phyloP scores from a whole-genome alignment of 2,888 invertebrate species.

The Hemistola chrysoprasaria region DNA sequence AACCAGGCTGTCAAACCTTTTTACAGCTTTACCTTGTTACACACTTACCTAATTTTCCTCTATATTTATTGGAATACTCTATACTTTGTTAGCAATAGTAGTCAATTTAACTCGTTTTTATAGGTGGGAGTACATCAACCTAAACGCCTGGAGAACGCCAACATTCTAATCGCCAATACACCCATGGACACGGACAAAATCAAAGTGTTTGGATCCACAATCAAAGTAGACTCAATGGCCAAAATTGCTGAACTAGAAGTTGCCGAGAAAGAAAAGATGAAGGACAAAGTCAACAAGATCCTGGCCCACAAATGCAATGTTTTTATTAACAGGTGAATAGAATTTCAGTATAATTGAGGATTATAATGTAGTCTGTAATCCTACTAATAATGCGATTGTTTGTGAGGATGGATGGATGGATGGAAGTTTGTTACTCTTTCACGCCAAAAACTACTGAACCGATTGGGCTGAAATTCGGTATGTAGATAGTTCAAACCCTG shows the following conservation, averaged over 20 bases:
- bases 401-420: too few relatives aligned
- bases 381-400: too few relatives aligned
- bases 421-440: too few relatives aligned
- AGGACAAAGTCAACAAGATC: slow-evolving; percentile 98
- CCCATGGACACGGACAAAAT: slow-evolving; percentile 99
- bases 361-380: too few relatives aligned
- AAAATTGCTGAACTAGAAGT: slow-evolving; percentile 98
- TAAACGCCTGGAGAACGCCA: slow-evolving; percentile 96
- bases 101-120: slow-evolving; percentile 13
- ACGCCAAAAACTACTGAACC: too few relatives aligned
- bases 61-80: too few relatives aligned
- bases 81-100: too few relatives aligned
- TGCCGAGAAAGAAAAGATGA: slow-evolving; percentile 99
- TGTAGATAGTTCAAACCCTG: too few relatives aligned
- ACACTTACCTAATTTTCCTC: background rate
- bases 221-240: slow-evolving; percentile 94
- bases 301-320: slow-evolving; percentile 97
- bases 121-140: slow-evolving; percentile 97
- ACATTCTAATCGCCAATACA: slow-evolving; percentile 98
- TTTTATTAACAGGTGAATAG: slow-evolving; percentile 93
- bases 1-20: too few relatives aligned
- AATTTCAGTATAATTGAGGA: too few relatives aligned
- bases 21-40: too few relatives aligned
- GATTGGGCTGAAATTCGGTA: too few relatives aligned
- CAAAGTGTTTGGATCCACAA: slow-evolving; percentile 98